Evolutionary conservation across 2,797 vertebrate species (phyloP).

Genomic region (Phyllotis vaccarum): DNA sequence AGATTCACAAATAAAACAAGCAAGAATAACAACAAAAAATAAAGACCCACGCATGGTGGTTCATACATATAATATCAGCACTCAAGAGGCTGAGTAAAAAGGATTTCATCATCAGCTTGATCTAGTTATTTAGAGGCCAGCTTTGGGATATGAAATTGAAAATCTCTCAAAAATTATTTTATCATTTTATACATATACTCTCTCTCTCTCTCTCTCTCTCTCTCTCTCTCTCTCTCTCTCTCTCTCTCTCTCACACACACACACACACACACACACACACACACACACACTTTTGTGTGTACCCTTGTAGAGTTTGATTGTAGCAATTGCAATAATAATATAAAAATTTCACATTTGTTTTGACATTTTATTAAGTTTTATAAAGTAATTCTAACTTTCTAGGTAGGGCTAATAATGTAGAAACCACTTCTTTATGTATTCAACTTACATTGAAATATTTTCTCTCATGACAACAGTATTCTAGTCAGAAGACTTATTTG

Average conservation of each 20-base stretch:
- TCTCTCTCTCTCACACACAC: no score
- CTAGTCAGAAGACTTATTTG: constrained; percentile 27
- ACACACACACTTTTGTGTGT: no score
- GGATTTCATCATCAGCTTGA: background rate
- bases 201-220: no score
- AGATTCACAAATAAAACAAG: background rate
- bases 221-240: no score
- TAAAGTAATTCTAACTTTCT: constrained; percentile 52
- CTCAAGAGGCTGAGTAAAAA: background rate
- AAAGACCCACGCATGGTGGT: no score
- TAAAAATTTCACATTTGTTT: background rate
- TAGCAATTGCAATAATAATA: background rate
- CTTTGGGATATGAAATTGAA: background rate
- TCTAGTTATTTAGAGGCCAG: background rate
- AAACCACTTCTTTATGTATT: constrained; percentile 55
- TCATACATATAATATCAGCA: background rate
- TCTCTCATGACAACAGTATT: constrained; percentile 16
- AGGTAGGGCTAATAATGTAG: constrained; percentile 49
- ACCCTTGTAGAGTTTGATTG: constrained; percentile 47
- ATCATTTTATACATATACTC: no score
- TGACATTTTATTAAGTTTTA: constrained; percentile 15
- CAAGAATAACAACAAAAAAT: background rate
- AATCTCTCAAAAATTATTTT: background rate
- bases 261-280: no score
- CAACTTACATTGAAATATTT: constrained; percentile 12